Percentiles rank a stretch among this genome's conserved stretches.
Evolutionary conservation across 2,113 vertebrate genomes (phyloP).

Genomic region (Nettapus auritus): DNA sequence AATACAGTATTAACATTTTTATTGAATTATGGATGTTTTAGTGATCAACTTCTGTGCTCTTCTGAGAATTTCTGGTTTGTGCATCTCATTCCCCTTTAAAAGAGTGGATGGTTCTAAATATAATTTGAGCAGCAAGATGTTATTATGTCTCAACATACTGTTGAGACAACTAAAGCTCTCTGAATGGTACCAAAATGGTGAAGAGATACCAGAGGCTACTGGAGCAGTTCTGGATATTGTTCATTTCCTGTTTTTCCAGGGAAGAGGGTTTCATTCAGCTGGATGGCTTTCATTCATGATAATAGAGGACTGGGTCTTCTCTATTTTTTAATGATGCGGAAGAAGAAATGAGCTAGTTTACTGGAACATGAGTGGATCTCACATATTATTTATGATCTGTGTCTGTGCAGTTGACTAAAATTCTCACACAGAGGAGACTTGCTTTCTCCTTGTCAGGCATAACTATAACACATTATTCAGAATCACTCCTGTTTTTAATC

Average conservation of each 20-base stretch:
- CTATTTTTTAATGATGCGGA: background rate
- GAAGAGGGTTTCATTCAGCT: background rate
- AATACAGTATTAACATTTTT: background rate
- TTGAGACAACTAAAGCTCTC: background rate
- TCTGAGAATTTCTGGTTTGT: background rate
- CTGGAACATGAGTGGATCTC: background rate
- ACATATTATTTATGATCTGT: background rate
- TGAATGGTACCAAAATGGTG: background rate
- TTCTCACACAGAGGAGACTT: background rate
- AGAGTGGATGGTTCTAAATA: background rate
- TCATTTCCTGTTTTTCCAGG: background rate
- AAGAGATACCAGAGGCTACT: background rate
- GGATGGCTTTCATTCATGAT: background rate
- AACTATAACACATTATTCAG: background rate
- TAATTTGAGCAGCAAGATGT: background rate
- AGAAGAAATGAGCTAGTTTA: background rate
- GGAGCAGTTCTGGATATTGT: background rate
- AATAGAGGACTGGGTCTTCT: background rate
- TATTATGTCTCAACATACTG: background rate
- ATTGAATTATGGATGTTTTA: background rate
- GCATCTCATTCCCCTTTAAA: background rate
- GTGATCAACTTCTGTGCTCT: background rate
- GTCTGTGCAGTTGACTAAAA: background rate
- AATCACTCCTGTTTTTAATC: background rate
- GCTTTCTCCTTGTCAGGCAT: background rate